Evolutionary conservation across 1,140 invertebrate genomes (phyloP), one percentile per base, ranked within the genome.

Genomic region (Apis cerana): DNA sequence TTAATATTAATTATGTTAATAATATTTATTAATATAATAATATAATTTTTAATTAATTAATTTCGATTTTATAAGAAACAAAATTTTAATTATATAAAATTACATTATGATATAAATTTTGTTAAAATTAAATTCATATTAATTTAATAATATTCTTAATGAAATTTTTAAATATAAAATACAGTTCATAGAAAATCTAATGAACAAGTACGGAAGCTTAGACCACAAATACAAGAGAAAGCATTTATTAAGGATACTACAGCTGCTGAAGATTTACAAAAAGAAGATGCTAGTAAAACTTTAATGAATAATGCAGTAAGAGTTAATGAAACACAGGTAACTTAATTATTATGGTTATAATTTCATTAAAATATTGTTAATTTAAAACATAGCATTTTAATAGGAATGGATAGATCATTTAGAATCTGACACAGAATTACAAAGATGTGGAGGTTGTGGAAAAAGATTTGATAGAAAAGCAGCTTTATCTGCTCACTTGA

Each of bases 401-500:
- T 43, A 88, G 86, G 71, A 82, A 70, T 96, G 95, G 95, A 94
- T 95, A 91, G 94, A 95, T 83, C 95, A 95, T 85, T 91, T 96
- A 85, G 95, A 96, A 89, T 92, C 93, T 48, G 95, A 95, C 83
- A 91, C 93, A 43, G 95, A 95, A 78, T 85, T 95, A 19, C 95
- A 95, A 68, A 94, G 95, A 61, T 97, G 96, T 90, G 95, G 94
- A n/a, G 96, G 95, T 58, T 97, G 96, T 91, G 96, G 95, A 1
- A 95, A 96, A 81, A 93, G 94, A 33, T 97, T 97, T 90, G 96
- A 97, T 87, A 94, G 96, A 5, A 95, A 95, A 76, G 96, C 95
- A 19, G 96, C 96, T 10, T 92, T 97, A 21, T 94, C 95, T 13
- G 95, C 96, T 21, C 96, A 97, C 92, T 94, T 95, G 43, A 95